Evolutionary conservation across 2,113 vertebrate species (phyloP).

Genomic region (Phoenicopterus ruber): DNA sequence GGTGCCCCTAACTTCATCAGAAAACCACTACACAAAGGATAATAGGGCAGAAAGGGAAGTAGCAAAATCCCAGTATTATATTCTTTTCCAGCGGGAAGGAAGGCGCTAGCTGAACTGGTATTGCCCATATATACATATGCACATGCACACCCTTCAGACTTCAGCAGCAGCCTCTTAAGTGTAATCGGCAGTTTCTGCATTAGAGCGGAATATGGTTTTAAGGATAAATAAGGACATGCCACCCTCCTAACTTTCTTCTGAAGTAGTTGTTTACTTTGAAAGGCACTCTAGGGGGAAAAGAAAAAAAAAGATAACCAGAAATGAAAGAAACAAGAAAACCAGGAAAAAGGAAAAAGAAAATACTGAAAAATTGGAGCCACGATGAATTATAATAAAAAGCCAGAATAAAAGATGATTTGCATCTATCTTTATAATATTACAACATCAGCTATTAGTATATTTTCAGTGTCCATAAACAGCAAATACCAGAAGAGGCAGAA

Average conservation of each 20-base stretch:
- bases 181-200: background rate
- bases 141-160: accelerated
- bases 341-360: background rate
- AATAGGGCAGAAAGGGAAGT: background rate
- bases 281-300: background rate
- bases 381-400: background rate
- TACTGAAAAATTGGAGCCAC: background rate
- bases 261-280: background rate
- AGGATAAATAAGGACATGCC: background rate
- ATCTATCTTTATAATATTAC: background rate
- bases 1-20: background rate
- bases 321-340: too few relatives aligned
- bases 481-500: background rate
- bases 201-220: background rate
- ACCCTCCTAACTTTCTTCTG: background rate
- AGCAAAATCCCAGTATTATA: background rate
- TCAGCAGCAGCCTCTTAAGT: background rate
- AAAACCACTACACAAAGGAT: background rate
- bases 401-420: background rate
- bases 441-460: background rate
- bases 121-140: background rate
- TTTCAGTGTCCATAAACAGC: background rate
- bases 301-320: background rate
- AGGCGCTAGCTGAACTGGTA: background rate
- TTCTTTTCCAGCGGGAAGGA: background rate